Base-by-base conservation (phyloP, 1,140 invertebrate species). In the Drosophila lowei region DNA sequence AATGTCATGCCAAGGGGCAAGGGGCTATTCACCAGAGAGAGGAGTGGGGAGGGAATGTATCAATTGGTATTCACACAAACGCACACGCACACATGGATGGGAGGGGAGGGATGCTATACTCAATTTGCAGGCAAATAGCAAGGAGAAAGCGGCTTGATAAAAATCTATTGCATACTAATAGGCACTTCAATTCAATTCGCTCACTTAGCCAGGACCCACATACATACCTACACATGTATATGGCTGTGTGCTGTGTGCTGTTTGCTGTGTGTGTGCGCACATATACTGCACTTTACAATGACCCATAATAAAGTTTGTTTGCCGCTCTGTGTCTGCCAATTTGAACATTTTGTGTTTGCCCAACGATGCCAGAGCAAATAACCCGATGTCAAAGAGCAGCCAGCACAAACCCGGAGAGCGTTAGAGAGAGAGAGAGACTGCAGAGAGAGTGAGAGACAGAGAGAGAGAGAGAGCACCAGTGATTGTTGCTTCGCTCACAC, bases 221-320 rank as follows among this genome's bases (percentile, higher is more conserved):
- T 13, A 58, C 61, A 57, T 21, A 8, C 49, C 7, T 25, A 9
- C 53, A 50, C 53, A 55, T 43, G 21, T 34, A 9, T 53, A 54
- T 44, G 34, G 43, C 23, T 16, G 48, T 47, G 44, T 56, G 49
- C 1, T 7, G 0, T 7, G 25, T 28, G 18, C 18, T 18, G 18
- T 2, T 18, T 18, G 18, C 25, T 58, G 49, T 34, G 54, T 70
- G 60, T 52, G 55, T 47, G 34, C 16, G n/a, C 25, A 18, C 25
- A 21, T 58, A 13, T 58, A 28, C 23, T 78, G 75, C 72, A 76
- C 75, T 78, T 78, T 78, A 78, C 75, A 75, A 78, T 78, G 75
- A 76, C 75, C 72, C 75, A 78, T 76, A 78, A 78, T 76, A 78
- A 78, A 78, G 72, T 78, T 78, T 78, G 75, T 78, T 74, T 77